Evolutionary conservation across 2,888 invertebrate species (phyloP), one percentile per base, ranked within the genome.

Genomic region (Pseudoips prasinana): DNA sequence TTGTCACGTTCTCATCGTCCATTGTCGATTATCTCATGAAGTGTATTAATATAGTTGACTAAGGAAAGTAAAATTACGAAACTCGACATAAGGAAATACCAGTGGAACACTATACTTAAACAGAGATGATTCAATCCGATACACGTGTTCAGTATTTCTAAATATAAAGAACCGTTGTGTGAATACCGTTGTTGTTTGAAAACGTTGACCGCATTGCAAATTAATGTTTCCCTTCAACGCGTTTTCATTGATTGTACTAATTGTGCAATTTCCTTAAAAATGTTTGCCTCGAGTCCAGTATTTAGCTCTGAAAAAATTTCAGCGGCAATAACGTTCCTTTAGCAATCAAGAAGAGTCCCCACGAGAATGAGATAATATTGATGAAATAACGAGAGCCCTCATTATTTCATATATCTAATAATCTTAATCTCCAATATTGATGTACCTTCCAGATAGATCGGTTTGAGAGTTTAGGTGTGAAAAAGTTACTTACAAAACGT

Each of bases 131-230:
- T 81, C 79, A 82, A 72, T 78, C 54, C 54, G 43, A 64, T 64
- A 70, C 74, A 75, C 78, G 74, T 82, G 82, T 74, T 75, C 55
- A 42, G 49, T 67, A 65, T 71, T 64, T 76, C 76, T 81, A 78
- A 81, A 82, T 77, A 73, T 76, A 83, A 78, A 79, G 72, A 68
- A 78, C 77, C 81, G 83, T 81, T 84, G 68, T 71, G 46, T 61
- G 63, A 68, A 75, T 78, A 75, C 73, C 72, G 72, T 75, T 75
- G 65, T 63, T 57, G 66, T 49, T 62, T 73, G 70, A 71, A 69
- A 71, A 69, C 66, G 67, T 75, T 73, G 75, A 73, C 77, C 73
- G 74, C 66, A 61, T 68, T 74, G 71, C 63, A 57, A 67, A 73
- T 70, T 69, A 65, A 68, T 65, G 59, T 65, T 74, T 71, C 62